Base-by-base conservation (phyloP, 2,113 vertebrate genomes). In the Loxodonta africana region DNA sequence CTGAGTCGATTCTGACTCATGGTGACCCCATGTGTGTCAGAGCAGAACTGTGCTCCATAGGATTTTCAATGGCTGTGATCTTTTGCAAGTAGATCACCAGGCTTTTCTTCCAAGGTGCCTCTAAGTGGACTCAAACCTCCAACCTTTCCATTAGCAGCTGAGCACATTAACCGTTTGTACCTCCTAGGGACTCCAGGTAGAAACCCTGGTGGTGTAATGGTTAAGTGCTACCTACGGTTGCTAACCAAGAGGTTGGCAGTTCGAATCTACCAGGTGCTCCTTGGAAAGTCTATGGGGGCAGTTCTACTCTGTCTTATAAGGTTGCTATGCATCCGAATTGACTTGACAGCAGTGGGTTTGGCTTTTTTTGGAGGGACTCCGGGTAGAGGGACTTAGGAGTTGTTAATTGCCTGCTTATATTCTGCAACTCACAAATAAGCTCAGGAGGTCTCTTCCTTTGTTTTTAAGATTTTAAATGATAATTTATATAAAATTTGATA, bases 391-490 rank as follows among this genome's bases (percentile, higher is more conserved):
- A 71, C 69, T 25, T 25, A 83, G 57, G 83, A 91, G 60, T 33
- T 90, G 28, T 84, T 89, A 48, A 57, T 60, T 46, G 57, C 83
- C 44, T 94, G 46, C 0, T 78, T 28, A 7, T 67, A 18, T 80
- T 83, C 82, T 78, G 7, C 26, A 17, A 46, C 48, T 88, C 87
- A 53, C 21, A 96, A 87, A 78, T 80, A 37, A 80, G 6, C 8
- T 28, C 57, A 87, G 67, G 84, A 14, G 48, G 30, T 82, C 53
- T n/a, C 67, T 90, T 53, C 60, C 78, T 62, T 77, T 46, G 2
- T 11, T 87, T 92, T 82, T 92, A 71, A 48, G 37, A 85, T 62
- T 91, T 96, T 69, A 87, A 81, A 44, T 81, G 20, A 48, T 6
- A 8, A 90, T 76, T 84, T 76, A 83, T 82, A 51, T 67, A 48